Conservation (phyloP, 1,140 invertebrate species). For the Chrysomallon squamiferum region DNA sequence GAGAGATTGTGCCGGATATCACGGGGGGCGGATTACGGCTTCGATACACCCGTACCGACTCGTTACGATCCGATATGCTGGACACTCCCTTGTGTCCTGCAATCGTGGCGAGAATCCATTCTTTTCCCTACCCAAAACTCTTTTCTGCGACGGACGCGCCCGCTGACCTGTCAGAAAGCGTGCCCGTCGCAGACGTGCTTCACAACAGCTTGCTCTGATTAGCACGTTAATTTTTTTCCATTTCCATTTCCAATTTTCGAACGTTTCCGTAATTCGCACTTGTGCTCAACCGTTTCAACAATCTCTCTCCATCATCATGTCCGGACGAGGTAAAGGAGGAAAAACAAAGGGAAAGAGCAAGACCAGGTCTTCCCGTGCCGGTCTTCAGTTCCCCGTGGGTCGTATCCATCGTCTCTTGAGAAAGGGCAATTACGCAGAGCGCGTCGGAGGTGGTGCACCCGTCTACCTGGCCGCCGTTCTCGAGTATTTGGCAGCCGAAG, state of each 20-base stretch:
- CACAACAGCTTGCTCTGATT: too few relatives aligned
- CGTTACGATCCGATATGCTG: background rate
- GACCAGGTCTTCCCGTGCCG: conserved; percentile 57
- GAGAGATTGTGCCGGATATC: too few relatives aligned
- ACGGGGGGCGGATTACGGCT: too few relatives aligned
- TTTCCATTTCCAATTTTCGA: too few relatives aligned
- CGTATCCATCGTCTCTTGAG: conserved; percentile 60
- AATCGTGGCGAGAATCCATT: background rate
- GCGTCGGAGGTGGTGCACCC: conserved; percentile 55
- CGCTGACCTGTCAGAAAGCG: too few relatives aligned
- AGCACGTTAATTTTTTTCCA: too few relatives aligned
- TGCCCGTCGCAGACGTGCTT: too few relatives aligned
- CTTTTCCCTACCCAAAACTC: background rate
- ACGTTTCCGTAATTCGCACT: too few relatives aligned
- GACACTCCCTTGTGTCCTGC: background rate
- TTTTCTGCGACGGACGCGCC: too few relatives aligned
- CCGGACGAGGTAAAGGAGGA: conserved; percentile 56
- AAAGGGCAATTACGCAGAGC: conserved; percentile 57
- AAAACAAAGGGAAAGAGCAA: conserved; percentile 69
- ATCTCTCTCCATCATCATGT: conserved; percentile 35
- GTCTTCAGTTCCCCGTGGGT: conserved; percentile 62
- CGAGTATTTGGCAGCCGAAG: conserved; percentile 65
- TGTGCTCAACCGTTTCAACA: background rate
- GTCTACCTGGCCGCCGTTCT: conserved; percentile 61
- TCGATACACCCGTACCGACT: too few relatives aligned